Evolutionary conservation across 2,888 invertebrate genomes (phyloP).

Genomic region (Mellilla xanthometata): DNA sequence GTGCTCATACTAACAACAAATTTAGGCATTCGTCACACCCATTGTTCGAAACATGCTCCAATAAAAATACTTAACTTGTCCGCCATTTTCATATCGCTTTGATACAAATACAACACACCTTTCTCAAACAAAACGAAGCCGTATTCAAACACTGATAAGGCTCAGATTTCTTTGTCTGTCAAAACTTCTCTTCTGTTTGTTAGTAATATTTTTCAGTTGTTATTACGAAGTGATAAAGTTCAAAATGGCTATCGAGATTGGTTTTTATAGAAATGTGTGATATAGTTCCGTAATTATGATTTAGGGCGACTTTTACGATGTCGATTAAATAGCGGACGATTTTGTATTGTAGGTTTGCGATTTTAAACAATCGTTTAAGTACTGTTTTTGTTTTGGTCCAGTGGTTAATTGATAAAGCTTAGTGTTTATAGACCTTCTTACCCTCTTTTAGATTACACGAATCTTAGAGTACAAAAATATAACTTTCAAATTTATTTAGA

Average conservation of each 20-base stretch:
- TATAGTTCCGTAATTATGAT: conserved; percentile 41
- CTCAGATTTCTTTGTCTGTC: conserved; percentile 29
- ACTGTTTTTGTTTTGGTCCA: conserved; percentile 17
- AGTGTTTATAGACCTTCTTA: no score
- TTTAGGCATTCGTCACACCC: conserved; percentile 35
- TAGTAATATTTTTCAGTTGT: conserved; percentile 34
- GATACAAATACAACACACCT: conserved; percentile 40
- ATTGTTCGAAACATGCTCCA: conserved; percentile 51
- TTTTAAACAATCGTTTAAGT: conserved; percentile 38
- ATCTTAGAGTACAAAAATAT: no score
- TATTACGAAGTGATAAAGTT: conserved; percentile 38
- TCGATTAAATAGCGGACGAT: conserved; percentile 37
- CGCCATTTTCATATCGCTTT: conserved; percentile 50
- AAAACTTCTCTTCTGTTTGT: conserved; percentile 31
- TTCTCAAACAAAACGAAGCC: conserved; percentile 27
- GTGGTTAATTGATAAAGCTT: conserved; percentile 12
- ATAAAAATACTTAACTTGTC: conserved; percentile 49
- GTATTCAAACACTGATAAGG: conserved; percentile 22
- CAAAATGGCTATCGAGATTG: conserved; percentile 21
- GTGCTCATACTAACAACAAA: conserved; percentile 19
- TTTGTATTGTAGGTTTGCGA: conserved; percentile 40
- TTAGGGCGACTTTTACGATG: conserved; percentile 46
- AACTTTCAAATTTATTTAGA: no score
- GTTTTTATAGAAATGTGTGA: conserved; percentile 17
- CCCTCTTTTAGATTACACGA: no score